These are phyloP conservation scores for Olivierus martensii DNA, from an alignment of 1,140 invertebrate species.

Conservation along the genomic window DNA sequence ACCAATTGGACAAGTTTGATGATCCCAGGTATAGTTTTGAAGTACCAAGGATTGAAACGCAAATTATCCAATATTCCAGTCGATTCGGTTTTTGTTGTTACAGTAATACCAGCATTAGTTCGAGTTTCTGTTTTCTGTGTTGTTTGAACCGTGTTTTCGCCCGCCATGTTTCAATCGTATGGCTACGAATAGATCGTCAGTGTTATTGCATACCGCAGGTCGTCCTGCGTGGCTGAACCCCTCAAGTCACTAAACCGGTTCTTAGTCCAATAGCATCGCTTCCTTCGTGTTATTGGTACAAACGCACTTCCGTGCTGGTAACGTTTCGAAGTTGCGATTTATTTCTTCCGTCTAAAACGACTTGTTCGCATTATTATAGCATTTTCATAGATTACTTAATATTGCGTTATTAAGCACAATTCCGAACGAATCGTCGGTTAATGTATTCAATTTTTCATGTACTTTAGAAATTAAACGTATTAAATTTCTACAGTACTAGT, in stretches of 20 bases:
- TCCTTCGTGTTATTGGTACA: background rate
- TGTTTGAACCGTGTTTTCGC: conserved; percentile 8
- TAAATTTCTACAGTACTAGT: too few species aligned
- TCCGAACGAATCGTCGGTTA: too few species aligned
- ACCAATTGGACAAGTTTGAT: conserved; percentile 39
- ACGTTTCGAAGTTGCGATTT: too few species aligned
- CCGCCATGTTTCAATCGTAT: background rate
- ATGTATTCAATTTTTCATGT: too few species aligned
- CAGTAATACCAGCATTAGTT: conserved; percentile 8
- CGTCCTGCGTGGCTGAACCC: background rate
- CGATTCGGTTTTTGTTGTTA: conserved; percentile 12
- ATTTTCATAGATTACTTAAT: too few species aligned
- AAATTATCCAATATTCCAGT: conserved; percentile 25
- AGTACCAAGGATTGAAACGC: conserved; percentile 34
- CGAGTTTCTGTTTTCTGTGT: conserved; percentile 7
- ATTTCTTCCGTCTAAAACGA: too few species aligned
- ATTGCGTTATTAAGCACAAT: too few species aligned
- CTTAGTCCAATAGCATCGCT: background rate
- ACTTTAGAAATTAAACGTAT: too few species aligned
- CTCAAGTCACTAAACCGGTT: background rate
- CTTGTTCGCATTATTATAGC: too few species aligned
- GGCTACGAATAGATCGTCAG: background rate
- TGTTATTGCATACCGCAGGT: background rate
- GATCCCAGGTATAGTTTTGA: conserved; percentile 37
- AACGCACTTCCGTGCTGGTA: background rate